Conservation (phyloP, 1,140 invertebrate genomes). For the Trichomalopsis sarcophagae region DNA sequence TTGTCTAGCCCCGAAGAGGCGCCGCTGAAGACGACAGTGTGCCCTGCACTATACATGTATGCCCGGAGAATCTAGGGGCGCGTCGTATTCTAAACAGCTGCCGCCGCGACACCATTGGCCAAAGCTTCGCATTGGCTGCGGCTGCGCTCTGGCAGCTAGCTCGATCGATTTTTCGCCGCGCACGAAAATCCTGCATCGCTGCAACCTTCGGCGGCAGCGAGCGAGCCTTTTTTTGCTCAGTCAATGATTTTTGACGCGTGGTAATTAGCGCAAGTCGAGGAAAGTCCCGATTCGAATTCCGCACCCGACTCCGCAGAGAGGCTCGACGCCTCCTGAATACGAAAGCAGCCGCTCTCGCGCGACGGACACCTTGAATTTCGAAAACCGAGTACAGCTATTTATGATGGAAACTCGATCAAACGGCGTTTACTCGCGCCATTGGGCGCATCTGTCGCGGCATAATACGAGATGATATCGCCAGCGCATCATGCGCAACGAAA, state of each 20-base stretch:
- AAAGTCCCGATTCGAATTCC: not conserved
- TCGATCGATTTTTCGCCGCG: not conserved
- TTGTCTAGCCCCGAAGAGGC: constrained; percentile 15
- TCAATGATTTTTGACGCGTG: not conserved
- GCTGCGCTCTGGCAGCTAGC: too few relatives aligned
- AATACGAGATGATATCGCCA: not conserved
- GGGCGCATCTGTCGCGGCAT: constrained; percentile 13
- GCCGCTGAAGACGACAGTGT: too few relatives aligned
- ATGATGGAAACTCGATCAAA: constrained; percentile 3
- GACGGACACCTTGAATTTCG: not conserved
- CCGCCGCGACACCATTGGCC: not conserved
- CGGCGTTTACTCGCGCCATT: not conserved
- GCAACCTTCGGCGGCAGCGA: too few relatives aligned
- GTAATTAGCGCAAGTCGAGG: not conserved
- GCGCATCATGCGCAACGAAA: not conserved
- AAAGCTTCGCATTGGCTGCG: not conserved
- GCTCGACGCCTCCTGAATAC: not conserved
- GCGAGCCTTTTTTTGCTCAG: too few relatives aligned
- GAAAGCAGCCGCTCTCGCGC: not conserved
- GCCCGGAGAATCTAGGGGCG: constrained; percentile 28
- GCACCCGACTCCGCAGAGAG: not conserved
- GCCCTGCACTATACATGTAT: not conserved
- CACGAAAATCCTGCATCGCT: too few relatives aligned
- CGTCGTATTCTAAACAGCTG: constrained; percentile 25
- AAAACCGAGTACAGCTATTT: not conserved